These are phyloP conservation scores for Hirtodrosophila alboralis DNA, from an alignment of 2,888 invertebrate species.

Conservation along the genomic window DNA sequence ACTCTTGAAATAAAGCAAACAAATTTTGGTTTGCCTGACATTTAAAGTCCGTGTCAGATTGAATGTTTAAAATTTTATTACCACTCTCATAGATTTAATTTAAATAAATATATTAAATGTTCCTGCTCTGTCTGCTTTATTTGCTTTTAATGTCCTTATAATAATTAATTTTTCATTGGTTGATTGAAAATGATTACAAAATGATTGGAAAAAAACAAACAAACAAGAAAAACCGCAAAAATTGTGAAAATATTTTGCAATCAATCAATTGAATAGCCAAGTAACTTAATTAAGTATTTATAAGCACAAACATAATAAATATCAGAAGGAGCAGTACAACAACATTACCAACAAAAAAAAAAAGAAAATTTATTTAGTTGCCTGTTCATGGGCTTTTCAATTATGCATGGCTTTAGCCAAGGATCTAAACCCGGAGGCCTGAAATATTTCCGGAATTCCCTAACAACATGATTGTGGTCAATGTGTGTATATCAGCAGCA, in stretches of 20 bases:
- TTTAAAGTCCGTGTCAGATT: no score
- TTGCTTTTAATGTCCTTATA: no score
- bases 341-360: background rate
- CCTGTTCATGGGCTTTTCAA: slow-evolving; percentile 27
- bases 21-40: no score
- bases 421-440: no score
- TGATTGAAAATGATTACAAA: no score
- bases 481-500: slow-evolving; percentile 1
- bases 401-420: slow-evolving; percentile 28
- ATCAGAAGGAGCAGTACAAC: slow-evolving; percentile 15
- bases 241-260: slow-evolving; percentile 8
- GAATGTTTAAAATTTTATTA: no score
- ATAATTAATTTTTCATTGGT: no score
- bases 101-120: no score
- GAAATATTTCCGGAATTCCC: background rate
- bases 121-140: no score
- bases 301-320: slow-evolving; percentile 23
- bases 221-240: background rate
- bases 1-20: no score
- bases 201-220: no score
- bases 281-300: slow-evolving; percentile 23
- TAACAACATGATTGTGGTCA: slow-evolving; percentile 12
- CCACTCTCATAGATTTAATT: no score
- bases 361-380: slow-evolving; percentile 7
- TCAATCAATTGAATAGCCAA: slow-evolving; percentile 4